phyloP scores from a whole-genome alignment of 2,113 vertebrate species.

The Gila orcuttii region DNA sequence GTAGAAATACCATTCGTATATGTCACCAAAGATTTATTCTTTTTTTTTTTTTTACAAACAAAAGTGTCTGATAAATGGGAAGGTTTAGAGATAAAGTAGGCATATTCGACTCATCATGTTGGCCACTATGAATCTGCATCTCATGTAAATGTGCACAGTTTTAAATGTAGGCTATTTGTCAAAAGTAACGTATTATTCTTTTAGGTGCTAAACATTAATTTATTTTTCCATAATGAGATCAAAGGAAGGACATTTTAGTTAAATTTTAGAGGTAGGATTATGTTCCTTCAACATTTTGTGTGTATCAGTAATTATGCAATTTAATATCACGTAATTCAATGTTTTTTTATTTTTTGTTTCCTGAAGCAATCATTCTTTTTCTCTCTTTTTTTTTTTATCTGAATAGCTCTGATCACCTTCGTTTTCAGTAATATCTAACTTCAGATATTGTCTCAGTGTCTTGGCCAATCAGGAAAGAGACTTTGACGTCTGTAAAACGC shows the following conservation, averaged over 20 bases:
- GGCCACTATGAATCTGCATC: too few relatives aligned
- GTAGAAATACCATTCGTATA: background rate
- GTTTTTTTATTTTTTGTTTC: background rate
- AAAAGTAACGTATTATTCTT: background rate
- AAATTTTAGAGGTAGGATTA: background rate
- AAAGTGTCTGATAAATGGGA: background rate
- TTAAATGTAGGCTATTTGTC: background rate
- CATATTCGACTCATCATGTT: too few relatives aligned
- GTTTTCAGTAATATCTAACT: conserved; percentile 64
- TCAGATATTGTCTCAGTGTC: conserved; percentile 5
- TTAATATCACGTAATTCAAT: background rate
- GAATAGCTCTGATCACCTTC: background rate
- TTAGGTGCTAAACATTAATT: background rate
- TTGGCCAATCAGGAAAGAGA: conserved; percentile 25
- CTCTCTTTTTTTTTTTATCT: background rate
- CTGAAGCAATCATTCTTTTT: background rate
- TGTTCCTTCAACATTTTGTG: background rate
- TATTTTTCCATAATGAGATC: background rate
- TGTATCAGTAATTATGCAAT: background rate
- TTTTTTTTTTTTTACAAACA: background rate
- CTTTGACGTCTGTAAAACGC: conserved; percentile 24
- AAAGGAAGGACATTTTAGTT: background rate
- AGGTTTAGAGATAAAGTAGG: background rate
- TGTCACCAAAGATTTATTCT: background rate
- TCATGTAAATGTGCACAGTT: background rate